Base-by-base conservation (phyloP, 2,113 vertebrate genomes). In the Bos indicus region DNA sequence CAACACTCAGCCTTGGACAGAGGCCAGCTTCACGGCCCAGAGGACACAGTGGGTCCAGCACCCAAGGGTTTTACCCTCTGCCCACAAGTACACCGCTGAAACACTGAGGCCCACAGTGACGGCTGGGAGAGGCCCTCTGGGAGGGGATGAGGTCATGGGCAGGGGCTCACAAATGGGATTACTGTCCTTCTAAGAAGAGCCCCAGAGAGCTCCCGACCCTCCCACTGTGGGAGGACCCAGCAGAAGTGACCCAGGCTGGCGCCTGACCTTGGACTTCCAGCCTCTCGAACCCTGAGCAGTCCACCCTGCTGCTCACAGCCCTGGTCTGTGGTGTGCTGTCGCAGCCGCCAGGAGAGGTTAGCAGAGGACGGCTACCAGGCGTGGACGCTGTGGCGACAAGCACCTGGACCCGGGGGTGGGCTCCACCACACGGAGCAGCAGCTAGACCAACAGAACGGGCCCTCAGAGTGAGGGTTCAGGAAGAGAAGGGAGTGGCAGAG, bases 331-430 rank as follows among this genome's bases (percentile, higher is more conserved):
- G 83, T 11, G 3, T 3, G 8, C 1, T 28, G 54, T 10, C 3
- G 30, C 15, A 19, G 36, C 25, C 1, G 8, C 36, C n/a, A 10
- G 25, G 28, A 59, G 7, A 12, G 26, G 19, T 26, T 28, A 6
- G 28, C 51, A 11, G 52, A 54, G 7, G 5, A 8, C 7, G 0
- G 52, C 6, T 1, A 1, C 51, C 33, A 1, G 51, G n/a, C 25
- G 81, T 5, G 81, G 52, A 15, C 12, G 12, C 33, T 25, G 51
- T 14, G 19, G 19, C 1, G 1, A 13, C 51, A 56, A n/a, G 12
- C 2, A 5, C 51, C 6, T 14, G 14, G n/a, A 8, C 51, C 23
- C 2, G 14, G 26, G 25, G 8, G 15, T 1, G 8, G 9, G 83
- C 54, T 43, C 1, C 16, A 26, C 25, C 57, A 3, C 23, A 28